Conservation (phyloP, 37 sponge, comb jelly and placozoan species). For the Chondrosia reniformis region DNA sequence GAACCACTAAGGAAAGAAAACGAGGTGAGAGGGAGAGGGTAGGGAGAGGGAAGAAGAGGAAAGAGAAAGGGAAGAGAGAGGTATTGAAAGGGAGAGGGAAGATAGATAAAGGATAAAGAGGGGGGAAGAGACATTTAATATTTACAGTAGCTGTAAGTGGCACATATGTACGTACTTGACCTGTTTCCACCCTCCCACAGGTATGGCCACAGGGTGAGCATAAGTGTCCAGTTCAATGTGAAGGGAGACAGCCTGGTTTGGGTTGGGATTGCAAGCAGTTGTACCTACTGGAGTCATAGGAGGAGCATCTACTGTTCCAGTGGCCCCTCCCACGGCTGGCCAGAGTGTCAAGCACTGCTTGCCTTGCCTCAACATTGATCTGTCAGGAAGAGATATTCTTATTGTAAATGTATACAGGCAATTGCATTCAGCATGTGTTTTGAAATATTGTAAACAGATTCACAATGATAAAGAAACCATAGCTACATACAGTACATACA, state of each 20-base stretch:
- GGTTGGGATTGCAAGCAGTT: conserved; percentile 76
- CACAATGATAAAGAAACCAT: conserved; percentile 2
- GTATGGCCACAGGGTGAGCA: conserved; percentile 85
- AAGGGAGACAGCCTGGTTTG: conserved; percentile 69
- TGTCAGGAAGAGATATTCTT: neutral
- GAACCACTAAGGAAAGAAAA: too few relatives aligned
- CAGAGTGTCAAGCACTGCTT: conserved; percentile 66
- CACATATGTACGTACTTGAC: neutral
- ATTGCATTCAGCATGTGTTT: neutral
- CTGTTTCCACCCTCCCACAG: conserved; percentile 40
- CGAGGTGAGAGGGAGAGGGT: too few relatives aligned
- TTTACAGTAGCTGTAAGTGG: too few relatives aligned
- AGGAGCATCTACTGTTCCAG: conserved; percentile 10
- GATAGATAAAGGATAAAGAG: too few relatives aligned
- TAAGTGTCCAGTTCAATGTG: conserved; percentile 82
- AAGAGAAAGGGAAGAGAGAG: neutral
- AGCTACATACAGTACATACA: neutral
- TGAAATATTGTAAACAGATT: neutral
- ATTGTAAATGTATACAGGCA: neutral
- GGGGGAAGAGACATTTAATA: too few relatives aligned
- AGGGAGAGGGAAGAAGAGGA: neutral
- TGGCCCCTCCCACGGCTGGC: conserved; percentile 45
- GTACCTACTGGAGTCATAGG: conserved; percentile 65
- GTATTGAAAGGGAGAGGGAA: neutral
- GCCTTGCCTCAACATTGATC: conserved; percentile 68